These are phyloP conservation scores for Syrista parreyssii DNA, from an alignment of 2,888 invertebrate species.

Conservation along the genomic window DNA sequence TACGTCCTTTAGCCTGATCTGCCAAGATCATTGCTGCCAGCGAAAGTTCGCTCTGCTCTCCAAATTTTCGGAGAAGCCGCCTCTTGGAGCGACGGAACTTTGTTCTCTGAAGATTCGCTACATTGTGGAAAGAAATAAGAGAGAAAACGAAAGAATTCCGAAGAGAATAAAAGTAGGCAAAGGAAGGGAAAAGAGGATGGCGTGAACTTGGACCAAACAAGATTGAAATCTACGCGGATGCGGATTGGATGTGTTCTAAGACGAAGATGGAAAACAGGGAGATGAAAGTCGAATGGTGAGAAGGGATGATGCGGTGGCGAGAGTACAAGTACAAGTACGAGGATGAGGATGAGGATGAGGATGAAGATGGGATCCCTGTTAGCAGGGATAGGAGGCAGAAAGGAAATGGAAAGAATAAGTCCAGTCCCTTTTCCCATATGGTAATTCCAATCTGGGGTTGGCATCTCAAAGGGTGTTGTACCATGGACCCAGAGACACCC, in stretches of 20 bases:
- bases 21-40: too few species aligned
- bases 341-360: constrained; percentile 9
- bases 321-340: constrained; percentile 10
- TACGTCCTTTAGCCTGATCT: too few species aligned
- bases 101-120: too few species aligned
- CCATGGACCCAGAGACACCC: not conserved
- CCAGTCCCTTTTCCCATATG: constrained; percentile 48
- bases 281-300: constrained; percentile 38
- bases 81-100: too few species aligned
- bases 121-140: too few species aligned
- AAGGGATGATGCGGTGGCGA: constrained; percentile 7
- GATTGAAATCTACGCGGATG: constrained; percentile 55
- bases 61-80: too few species aligned
- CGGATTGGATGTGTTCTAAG: constrained; percentile 47
- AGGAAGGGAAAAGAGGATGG: not conserved
- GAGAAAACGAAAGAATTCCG: constrained; percentile 39
- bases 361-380: constrained; percentile 9
- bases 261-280: constrained; percentile 43
- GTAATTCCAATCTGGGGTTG: constrained; percentile 59
- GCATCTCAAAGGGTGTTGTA: constrained; percentile 37
- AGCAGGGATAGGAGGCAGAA: too few species aligned
- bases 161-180: too few species aligned
- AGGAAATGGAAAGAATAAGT: constrained; percentile 50
- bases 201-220: constrained; percentile 51
- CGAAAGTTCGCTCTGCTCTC: too few species aligned